Percentiles rank a stretch among this genome's conserved stretches.
These are phyloP conservation scores for Anoura caudifer DNA, from an alignment of 2,113 vertebrate species.

Conservation along the genomic window DNA sequence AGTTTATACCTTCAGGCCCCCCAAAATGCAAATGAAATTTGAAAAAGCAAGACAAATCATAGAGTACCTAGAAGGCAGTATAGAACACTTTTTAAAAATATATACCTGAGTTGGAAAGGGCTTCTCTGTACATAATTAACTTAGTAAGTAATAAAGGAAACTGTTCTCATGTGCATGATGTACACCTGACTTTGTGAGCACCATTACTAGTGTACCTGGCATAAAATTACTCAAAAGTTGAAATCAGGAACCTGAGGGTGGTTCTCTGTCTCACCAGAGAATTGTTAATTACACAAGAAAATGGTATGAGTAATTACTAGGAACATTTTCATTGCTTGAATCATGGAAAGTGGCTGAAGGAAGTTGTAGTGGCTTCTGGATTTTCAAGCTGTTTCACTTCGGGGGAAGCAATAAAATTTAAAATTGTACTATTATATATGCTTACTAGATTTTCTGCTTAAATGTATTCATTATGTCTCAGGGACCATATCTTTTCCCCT, in stretches of 20 bases:
- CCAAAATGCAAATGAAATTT: background rate
- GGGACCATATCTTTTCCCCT: background rate
- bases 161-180: background rate
- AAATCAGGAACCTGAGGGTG: background rate
- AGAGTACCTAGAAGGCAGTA: background rate
- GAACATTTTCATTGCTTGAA: background rate
- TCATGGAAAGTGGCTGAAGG: background rate
- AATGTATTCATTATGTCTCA: slow-evolving; percentile 6
- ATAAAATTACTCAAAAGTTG: background rate
- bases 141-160: background rate
- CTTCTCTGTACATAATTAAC: background rate
- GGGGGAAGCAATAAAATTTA: background rate
- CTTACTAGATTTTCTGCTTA: background rate
- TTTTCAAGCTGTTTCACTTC: slow-evolving; percentile 9
- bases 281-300: slow-evolving; percentile 25
- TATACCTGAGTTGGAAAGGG: background rate
- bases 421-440: background rate
- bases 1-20: background rate
- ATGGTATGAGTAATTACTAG: background rate
- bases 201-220: background rate
- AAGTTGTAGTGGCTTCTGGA: background rate
- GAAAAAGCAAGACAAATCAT: background rate
- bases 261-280: background rate
- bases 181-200: background rate
- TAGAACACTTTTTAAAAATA: background rate